A percentile compares a stretch with the other conserved stretches of the same genome.
phyloP scores from a whole-genome alignment of 2,888 invertebrate species.

The Tetrapedia diversipes region DNA sequence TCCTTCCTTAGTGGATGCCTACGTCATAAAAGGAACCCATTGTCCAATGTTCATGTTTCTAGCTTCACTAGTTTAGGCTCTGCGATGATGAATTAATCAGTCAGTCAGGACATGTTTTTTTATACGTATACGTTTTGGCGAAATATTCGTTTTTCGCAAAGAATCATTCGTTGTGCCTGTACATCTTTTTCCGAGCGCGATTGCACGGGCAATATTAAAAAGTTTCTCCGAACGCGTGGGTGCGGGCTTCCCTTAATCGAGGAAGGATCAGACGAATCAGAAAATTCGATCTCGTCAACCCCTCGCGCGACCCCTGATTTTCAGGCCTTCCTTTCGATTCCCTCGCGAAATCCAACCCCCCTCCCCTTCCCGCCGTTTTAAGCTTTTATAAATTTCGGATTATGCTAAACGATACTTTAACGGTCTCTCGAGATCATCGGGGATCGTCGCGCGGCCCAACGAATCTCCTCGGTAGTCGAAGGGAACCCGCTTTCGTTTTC shows the following conservation, averaged over 20 bases:
- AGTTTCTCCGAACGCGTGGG: background rate
- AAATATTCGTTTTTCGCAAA: background rate
- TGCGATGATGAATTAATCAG: too few relatives aligned
- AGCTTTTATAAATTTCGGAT: constrained; percentile 54
- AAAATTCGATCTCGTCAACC: constrained; percentile 27
- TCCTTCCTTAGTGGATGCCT: too few relatives aligned
- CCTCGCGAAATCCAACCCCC: too few relatives aligned
- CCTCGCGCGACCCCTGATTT: background rate
- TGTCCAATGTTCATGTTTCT: too few relatives aligned
- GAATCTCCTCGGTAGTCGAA: background rate
- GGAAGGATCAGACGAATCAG: constrained; percentile 27
- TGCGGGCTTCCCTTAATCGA: constrained; percentile 15
- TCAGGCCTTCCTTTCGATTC: constrained; percentile 5
- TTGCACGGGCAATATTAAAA: background rate
- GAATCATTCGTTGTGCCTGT: too few relatives aligned
- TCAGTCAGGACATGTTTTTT: too few relatives aligned
- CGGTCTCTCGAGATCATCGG: constrained; percentile 30
- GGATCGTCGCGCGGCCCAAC: constrained; percentile 1
- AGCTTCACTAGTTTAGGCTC: too few relatives aligned
- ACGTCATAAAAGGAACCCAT: too few relatives aligned
- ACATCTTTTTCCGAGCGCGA: background rate
- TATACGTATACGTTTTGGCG: too few relatives aligned
- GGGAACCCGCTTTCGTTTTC: background rate
- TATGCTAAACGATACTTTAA: constrained; percentile 54
- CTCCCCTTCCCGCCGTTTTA: background rate